Percentiles rank a stretch among this genome's conserved stretches.
phyloP scores from a whole-genome alignment of 1,140 invertebrate species.

The Drosophila trapezifrons region DNA sequence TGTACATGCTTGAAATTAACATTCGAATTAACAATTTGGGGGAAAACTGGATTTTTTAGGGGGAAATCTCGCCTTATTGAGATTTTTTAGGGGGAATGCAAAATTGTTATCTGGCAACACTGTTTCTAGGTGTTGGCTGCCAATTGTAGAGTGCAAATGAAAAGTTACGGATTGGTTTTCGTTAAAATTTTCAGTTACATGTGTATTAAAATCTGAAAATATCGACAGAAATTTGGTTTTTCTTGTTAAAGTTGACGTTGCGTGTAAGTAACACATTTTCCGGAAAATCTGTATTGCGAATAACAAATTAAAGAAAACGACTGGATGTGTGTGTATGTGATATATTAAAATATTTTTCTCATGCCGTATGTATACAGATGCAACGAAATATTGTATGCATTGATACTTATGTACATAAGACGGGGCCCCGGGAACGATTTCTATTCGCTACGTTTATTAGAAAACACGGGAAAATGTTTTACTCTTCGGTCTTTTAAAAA shows the following conservation, averaged over 20 bases:
- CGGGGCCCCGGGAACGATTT: conserved; percentile 9
- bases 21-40: too few species aligned
- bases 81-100: too few species aligned
- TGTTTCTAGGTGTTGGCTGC: conserved; percentile 78
- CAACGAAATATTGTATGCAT: conserved; percentile 26
- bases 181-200: conserved; percentile 54
- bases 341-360: conserved; percentile 43
- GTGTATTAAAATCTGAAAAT: conserved; percentile 52
- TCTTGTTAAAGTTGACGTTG: conserved; percentile 22
- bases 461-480: conserved; percentile 33
- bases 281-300: conserved; percentile 17
- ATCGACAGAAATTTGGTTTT: conserved; percentile 26
- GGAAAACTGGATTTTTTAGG: too few species aligned
- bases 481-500: conserved; percentile 24
- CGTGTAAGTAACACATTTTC: conserved; percentile 50
- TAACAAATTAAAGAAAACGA: conserved; percentile 28
- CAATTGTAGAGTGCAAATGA: conserved; percentile 78
- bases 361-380: conserved; percentile 31
- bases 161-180: conserved; percentile 63
- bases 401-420: conserved; percentile 11
- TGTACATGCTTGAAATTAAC: too few species aligned
- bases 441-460: conserved; percentile 1
- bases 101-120: too few species aligned
- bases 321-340: conserved; percentile 54
- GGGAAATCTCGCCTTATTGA: too few species aligned